A percentile compares a stretch with the other conserved stretches of the same genome.
These are phyloP conservation scores for Pseudorhombus dupliciocellatus DNA, from an alignment of 2,113 vertebrate species.

Conservation along the genomic window DNA sequence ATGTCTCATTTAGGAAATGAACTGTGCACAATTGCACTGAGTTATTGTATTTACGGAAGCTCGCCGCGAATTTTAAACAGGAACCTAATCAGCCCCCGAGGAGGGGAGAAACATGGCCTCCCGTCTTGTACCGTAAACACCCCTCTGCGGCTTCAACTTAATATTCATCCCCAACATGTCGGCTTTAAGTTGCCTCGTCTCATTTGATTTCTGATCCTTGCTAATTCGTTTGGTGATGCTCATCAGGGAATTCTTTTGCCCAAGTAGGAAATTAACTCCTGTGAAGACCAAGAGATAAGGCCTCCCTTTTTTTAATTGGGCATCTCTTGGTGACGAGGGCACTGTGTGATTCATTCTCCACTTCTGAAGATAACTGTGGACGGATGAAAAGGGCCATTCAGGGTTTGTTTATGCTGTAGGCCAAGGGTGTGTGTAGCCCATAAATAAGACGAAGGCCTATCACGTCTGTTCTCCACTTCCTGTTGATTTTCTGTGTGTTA, in stretches of 20 bases:
- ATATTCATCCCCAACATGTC: constrained; percentile 9
- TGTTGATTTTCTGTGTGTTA: constrained; percentile 1
- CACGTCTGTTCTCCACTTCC: constrained; percentile 16
- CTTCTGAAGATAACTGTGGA: constrained; percentile 51
- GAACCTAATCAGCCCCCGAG: constrained; percentile 56
- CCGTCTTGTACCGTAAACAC: constrained; percentile 36
- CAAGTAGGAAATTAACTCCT: constrained; percentile 29
- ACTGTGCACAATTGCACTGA: constrained; percentile 71
- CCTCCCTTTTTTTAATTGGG: constrained; percentile 31
- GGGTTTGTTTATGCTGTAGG: constrained; percentile 71
- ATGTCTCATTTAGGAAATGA: constrained; percentile 76
- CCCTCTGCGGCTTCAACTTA: constrained; percentile 13
- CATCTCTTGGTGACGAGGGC: constrained; percentile 17
- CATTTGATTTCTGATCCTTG: constrained; percentile 21
- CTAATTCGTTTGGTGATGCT: constrained; percentile 25
- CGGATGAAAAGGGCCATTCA: constrained; percentile 64
- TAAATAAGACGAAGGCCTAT: constrained; percentile 48
- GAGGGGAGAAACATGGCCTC: constrained; percentile 9
- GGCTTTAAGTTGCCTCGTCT: background rate
- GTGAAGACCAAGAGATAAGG: constrained; percentile 47
- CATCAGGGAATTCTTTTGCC: constrained; percentile 8
- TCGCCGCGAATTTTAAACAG: constrained; percentile 64
- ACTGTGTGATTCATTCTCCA: constrained; percentile 51
- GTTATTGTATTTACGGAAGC: constrained; percentile 65
- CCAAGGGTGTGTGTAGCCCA: constrained; percentile 42